These are phyloP conservation scores for Drosophila tsacasi DNA, from an alignment of 1,140 invertebrate genomes.

Conservation along the genomic window DNA sequence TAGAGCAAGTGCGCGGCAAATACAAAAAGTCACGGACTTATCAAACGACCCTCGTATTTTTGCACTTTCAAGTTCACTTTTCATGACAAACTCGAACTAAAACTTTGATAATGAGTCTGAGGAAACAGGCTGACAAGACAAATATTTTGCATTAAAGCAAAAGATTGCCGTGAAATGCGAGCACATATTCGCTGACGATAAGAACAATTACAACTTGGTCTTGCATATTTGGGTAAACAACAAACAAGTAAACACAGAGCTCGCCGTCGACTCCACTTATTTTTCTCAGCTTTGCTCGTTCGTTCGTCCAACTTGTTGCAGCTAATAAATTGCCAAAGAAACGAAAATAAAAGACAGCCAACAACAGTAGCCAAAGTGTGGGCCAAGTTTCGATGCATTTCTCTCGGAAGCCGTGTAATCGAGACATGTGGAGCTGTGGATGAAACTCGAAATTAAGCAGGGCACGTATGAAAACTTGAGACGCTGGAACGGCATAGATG, in stretches of 20 bases:
- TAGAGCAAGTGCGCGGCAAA: no score
- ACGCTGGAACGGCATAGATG: constrained; percentile 9
- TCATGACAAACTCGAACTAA: background rate
- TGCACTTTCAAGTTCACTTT: background rate
- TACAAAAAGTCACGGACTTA: no score
- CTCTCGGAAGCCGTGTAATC: constrained; percentile 53
- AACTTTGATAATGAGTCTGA: constrained; percentile 4
- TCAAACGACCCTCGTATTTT: no score
- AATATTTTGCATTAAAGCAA: constrained; percentile 11
- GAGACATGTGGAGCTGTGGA: constrained; percentile 57
- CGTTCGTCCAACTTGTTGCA: constrained; percentile 65
- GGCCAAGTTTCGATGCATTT: constrained; percentile 47
- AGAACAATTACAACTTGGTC: constrained; percentile 18
- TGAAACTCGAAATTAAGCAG: constrained; percentile 65
- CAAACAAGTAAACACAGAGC: constrained; percentile 33
- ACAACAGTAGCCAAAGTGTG: constrained; percentile 1
- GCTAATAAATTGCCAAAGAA: constrained; percentile 38
- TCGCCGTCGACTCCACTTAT: constrained; percentile 3
- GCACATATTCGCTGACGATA: constrained; percentile 3
- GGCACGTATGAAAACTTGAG: constrained; percentile 73
- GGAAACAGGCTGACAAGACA: constrained; percentile 1
- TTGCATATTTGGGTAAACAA: constrained; percentile 54
- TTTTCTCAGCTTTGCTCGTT: background rate
- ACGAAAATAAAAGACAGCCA: constrained; percentile 33
- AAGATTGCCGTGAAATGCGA: background rate